Conservation (phyloP, 2,888 invertebrate genomes). For the Tetrapedia diversipes region DNA sequence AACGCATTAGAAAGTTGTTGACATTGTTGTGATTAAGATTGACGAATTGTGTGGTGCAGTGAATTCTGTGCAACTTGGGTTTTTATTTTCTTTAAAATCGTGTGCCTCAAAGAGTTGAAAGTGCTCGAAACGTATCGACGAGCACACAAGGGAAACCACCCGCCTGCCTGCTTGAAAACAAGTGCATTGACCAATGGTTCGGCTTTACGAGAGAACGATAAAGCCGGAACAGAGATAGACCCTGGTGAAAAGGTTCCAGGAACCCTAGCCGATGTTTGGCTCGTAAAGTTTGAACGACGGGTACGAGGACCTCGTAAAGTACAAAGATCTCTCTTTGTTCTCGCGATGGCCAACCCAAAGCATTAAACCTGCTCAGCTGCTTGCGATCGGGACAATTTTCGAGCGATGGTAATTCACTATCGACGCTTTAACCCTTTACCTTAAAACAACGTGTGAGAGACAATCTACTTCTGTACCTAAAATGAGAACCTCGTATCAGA, state of each 20-base stretch:
- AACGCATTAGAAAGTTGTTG: too few species aligned
- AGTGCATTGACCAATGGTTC: constrained; percentile 25
- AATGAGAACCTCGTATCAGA: too few species aligned
- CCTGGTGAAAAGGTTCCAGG: constrained; percentile 40
- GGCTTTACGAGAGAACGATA: constrained; percentile 58
- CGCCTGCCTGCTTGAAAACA: constrained; percentile 30
- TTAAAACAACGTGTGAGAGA: too few species aligned
- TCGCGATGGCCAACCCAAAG: neutral
- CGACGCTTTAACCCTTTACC: too few species aligned
- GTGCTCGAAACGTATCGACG: neutral
- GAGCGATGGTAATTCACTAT: too few species aligned
- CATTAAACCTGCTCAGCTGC: too few species aligned
- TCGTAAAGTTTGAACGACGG: constrained; percentile 50
- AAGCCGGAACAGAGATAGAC: constrained; percentile 51
- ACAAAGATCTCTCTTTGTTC: constrained; percentile 36
- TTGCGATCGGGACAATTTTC: neutral
- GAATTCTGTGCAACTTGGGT: neutral
- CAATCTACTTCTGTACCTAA: too few species aligned
- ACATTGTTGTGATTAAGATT: too few species aligned
- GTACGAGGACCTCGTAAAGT: constrained; percentile 53
- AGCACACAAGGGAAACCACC: neutral
- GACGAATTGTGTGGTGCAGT: neutral
- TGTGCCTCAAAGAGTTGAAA: neutral
- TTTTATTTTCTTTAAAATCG: neutral
- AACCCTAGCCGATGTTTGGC: constrained; percentile 53